Base-by-base conservation (phyloP, 1,140 invertebrate genomes). In the Thaumetopoea pityocampa region DNA sequence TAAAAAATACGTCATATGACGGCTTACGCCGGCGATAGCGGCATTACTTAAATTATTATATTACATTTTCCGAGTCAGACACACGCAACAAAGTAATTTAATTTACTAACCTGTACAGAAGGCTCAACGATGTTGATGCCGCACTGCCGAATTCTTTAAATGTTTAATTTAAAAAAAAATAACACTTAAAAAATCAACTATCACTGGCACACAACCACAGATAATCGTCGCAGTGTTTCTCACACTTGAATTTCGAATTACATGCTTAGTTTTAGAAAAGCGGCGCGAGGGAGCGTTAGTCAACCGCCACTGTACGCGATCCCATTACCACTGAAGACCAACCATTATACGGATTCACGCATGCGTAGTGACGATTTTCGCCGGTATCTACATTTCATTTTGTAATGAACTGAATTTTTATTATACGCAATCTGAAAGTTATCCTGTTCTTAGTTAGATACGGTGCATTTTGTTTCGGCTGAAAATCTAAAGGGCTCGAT, bases 71-170 rank as follows among this genome's bases (percentile, higher is more conserved):
- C 34, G 28, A 36, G 15, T 32, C 19, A 23, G 35, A 14, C n/a
- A 62, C 71, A 81, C 73, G 77, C 77, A 66, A 81, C 55, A 51
- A 51, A 60, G 64, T 68, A 69, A 76, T 81, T 76, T 61, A 67
- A 72, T 74, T 53, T 65, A 79, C 69, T 26, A 69, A 80, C 72
- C 76, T 80, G 51, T 64, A 70, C 41, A 57, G 49, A 64, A 64
- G 35, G 48, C 18, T 22, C 17, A 35, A 11, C 33, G 34, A 9
- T 28, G 29, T 42, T 18, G 15, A 34, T 58, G 46, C 34, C 45
- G 59, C 55, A 73, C 70, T 58, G 51, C 51, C 36, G 30, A 56
- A 32, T 14, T 10, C 38, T 54, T 60, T 55, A 66, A 77, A 73
- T 65, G 70, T 65, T 66, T 48, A 67, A 46, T 8, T 9, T 41